These are phyloP conservation scores for Serilophus lunatus DNA, from an alignment of 2,113 vertebrate species.

Conservation along the genomic window DNA sequence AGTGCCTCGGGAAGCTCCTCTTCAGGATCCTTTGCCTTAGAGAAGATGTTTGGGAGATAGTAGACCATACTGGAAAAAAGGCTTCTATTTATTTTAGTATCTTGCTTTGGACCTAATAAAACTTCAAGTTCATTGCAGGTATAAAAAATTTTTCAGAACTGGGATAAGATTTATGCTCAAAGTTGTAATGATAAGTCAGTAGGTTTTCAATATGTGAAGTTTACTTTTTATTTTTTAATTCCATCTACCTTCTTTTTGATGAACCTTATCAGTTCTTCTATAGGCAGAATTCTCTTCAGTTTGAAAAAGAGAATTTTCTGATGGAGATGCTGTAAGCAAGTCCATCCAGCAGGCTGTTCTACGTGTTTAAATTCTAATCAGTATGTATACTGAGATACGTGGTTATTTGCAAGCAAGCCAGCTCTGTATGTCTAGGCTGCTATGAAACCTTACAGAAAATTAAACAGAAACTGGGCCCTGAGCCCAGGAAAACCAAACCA, in stretches of 20 bases:
- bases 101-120: neutral
- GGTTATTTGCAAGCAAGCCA: constrained; percentile 15
- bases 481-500: constrained; percentile 45
- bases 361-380: neutral
- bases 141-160: neutral
- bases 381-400: neutral
- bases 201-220: neutral
- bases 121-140: neutral
- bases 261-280: neutral
- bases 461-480: constrained; percentile 62
- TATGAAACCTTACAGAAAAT: constrained; percentile 43
- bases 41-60: neutral
- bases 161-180: neutral
- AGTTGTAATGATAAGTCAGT: neutral
- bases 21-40: neutral
- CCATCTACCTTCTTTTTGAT: neutral
- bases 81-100: neutral
- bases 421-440: neutral
- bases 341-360: neutral
- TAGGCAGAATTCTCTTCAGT: neutral
- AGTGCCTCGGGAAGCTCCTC: neutral
- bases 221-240: neutral
- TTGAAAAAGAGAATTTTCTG: neutral
- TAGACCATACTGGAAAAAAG: neutral
- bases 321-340: neutral